These are phyloP conservation scores for Lithobates pipiens DNA, from an alignment of 2,797 vertebrate genomes.

Conservation along the genomic window DNA sequence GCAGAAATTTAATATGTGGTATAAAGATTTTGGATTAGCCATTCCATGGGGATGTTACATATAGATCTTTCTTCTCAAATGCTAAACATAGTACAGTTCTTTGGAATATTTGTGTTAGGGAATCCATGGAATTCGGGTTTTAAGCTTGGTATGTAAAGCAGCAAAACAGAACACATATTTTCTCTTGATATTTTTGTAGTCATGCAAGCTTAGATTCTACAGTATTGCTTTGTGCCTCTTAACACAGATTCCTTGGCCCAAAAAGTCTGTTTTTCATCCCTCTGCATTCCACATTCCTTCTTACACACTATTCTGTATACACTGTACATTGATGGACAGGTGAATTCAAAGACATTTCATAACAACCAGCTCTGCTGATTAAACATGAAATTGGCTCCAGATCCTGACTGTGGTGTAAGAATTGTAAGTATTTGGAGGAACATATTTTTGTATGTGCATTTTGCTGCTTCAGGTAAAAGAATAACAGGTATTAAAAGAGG, in stretches of 20 bases:
- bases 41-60: neutral
- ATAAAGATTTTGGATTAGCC: neutral
- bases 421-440: neutral
- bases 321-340: conserved; percentile 42
- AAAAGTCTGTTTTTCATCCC: conserved; percentile 40
- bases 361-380: conserved; percentile 17
- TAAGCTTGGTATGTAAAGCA: conserved; percentile 2
- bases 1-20: no score
- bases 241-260: conserved; percentile 26
- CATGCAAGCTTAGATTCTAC: conserved; percentile 29
- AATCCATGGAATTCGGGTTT: conserved; percentile 7
- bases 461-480: neutral
- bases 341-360: conserved; percentile 24
- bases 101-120: neutral
- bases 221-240: conserved; percentile 22
- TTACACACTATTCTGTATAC: conserved; percentile 16
- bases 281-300: conserved; percentile 14
- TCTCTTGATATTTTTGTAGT: conserved; percentile 10
- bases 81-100: neutral
- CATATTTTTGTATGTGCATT: neutral
- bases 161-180: conserved; percentile 7
- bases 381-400: conserved; percentile 22
- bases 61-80: neutral
- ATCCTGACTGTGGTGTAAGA: neutral
- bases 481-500: neutral